These are phyloP conservation scores for Piaya cayana DNA, from an alignment of 2,113 vertebrate species.

Conservation along the genomic window DNA sequence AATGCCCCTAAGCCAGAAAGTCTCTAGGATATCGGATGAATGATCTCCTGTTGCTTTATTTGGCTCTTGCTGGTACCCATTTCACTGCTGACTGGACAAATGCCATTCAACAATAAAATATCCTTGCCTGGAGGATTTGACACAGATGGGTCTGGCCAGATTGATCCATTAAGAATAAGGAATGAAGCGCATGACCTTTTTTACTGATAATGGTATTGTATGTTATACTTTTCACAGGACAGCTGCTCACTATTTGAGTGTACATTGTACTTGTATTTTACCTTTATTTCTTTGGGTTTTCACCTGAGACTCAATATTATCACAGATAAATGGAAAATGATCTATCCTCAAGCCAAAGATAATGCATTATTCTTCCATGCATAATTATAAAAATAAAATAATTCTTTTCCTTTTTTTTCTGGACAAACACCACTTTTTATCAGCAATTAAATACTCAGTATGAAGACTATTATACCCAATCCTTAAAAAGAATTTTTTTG, in stretches of 20 bases:
- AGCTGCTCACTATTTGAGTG: background rate
- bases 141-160: slow-evolving; percentile 59
- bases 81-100: slow-evolving; percentile 72
- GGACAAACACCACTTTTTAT: background rate
- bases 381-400: background rate
- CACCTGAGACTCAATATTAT: background rate
- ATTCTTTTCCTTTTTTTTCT: background rate
- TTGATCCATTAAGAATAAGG: background rate
- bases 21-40: slow-evolving; percentile 35
- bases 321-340: background rate
- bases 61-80: slow-evolving; percentile 64
- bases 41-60: slow-evolving; percentile 68
- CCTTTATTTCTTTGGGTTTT: background rate
- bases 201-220: background rate
- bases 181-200: slow-evolving; percentile 16
- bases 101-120: slow-evolving; percentile 52
- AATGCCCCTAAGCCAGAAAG: slow-evolving; percentile 34
- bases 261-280: background rate
- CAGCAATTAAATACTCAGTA: background rate
- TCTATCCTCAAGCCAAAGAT: background rate
- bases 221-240: background rate
- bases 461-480: background rate
- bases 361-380: background rate
- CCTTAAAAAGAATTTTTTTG: background rate
- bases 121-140: slow-evolving; percentile 44